Percentiles rank a stretch among this genome's conserved stretches.
These are phyloP conservation scores for Cryptoprocta ferox DNA, from an alignment of 2,797 vertebrate species.

Conservation along the genomic window DNA sequence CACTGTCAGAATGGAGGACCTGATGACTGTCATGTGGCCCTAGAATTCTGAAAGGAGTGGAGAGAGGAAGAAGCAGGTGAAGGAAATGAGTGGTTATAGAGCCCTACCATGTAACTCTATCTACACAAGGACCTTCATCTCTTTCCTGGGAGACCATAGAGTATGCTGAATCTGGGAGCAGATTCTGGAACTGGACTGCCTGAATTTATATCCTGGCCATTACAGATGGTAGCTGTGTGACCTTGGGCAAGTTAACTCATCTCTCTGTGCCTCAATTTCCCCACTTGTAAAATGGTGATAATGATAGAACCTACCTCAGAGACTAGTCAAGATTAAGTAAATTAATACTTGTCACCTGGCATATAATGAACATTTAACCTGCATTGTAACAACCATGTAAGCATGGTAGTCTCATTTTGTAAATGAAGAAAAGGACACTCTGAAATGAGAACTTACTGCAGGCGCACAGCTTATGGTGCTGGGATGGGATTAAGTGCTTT, in stretches of 20 bases:
- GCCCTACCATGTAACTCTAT: neutral
- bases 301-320: neutral
- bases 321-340: neutral
- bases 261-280: neutral
- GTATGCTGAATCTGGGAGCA: neutral
- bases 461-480: neutral
- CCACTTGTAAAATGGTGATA: neutral
- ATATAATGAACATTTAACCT: neutral
- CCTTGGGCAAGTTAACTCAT: neutral
- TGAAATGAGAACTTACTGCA: neutral
- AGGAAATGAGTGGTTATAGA: neutral
- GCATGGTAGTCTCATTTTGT: neutral
- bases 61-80: neutral
- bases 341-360: neutral
- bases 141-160: neutral
- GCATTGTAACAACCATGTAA: neutral
- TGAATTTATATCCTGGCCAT: neutral
- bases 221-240: neutral
- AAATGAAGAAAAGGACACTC: neutral
- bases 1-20: neutral
- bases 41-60: neutral
- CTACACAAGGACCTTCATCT: neutral
- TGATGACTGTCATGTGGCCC: neutral
- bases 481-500: neutral
- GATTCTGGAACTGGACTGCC: neutral